A percentile compares a stretch with the other conserved stretches of the same genome.
phyloP scores from a whole-genome alignment of 2,888 invertebrate species.

The Leptinotarsa tumamoca region DNA sequence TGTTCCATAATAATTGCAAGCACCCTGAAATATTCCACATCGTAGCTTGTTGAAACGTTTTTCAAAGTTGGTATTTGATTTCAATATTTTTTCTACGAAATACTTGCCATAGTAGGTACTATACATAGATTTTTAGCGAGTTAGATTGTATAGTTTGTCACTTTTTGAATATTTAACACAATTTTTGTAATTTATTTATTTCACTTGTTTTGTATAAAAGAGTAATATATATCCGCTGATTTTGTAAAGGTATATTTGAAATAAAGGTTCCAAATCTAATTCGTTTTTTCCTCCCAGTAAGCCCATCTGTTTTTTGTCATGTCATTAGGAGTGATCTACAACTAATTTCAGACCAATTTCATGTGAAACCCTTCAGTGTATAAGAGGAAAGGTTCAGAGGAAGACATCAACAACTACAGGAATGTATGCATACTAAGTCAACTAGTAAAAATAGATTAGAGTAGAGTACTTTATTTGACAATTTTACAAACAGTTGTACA shows the following conservation, averaged over 20 bases:
- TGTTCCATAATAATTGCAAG: background rate
- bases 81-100: constrained; percentile 13
- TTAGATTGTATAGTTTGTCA: constrained; percentile 8
- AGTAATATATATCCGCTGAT: constrained; percentile 45
- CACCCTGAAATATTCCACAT: background rate
- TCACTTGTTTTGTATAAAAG: constrained; percentile 41
- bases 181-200: constrained; percentile 37
- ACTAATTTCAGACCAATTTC: no score
- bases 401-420: no score
- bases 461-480: no score
- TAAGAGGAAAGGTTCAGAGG: no score
- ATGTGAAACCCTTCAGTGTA: no score
- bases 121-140: constrained; percentile 23
- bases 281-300: constrained; percentile 3
- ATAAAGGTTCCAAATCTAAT: constrained; percentile 11
- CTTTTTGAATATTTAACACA: constrained; percentile 7
- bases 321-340: background rate
- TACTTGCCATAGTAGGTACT: constrained; percentile 19
- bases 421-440: no score
- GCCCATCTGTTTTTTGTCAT: background rate
- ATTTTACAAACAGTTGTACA: no score
- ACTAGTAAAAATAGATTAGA: no score
- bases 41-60: constrained; percentile 1
- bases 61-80: constrained; percentile 6
- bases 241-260: constrained; percentile 27